Evolutionary conservation across 2,888 invertebrate genomes (phyloP).

Genomic region (Palloptera scutellata): DNA sequence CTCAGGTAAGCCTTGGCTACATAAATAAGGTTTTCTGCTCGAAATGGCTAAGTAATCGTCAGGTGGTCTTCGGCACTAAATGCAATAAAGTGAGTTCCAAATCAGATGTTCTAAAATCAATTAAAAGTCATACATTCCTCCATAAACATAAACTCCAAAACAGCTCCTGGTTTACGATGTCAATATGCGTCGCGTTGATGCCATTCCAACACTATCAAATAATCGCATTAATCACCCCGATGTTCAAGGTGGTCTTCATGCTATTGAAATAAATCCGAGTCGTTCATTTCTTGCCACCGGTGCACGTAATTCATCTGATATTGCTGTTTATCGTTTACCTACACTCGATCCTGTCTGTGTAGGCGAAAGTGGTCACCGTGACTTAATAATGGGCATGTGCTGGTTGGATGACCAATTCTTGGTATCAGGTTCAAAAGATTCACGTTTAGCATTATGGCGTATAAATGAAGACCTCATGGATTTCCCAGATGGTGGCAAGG

Average conservation of each 20-base stretch:
- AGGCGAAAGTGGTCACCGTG: conserved; percentile 87
- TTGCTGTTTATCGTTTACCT: conserved; percentile 88
- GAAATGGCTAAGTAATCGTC: conserved; percentile 93
- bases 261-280: conserved; percentile 93
- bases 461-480: conserved; percentile 68
- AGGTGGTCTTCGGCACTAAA: conserved; percentile 96
- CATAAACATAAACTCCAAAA: background rate
- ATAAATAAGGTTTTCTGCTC: conserved; percentile 96
- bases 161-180: conserved; percentile 93
- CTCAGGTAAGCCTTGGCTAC: conserved; percentile 81
- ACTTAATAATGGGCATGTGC: conserved; percentile 89
- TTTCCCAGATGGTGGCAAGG: conserved; percentile 60
- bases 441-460: conserved; percentile 89
- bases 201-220: conserved; percentile 85
- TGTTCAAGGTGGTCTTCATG: conserved; percentile 87
- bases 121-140: background rate
- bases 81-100: conserved; percentile 82
- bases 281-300: conserved; percentile 89
- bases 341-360: conserved; percentile 94
- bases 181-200: conserved; percentile 82
- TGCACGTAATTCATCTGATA: conserved; percentile 89
- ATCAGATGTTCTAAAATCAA: conserved; percentile 12
- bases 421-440: conserved; percentile 92
- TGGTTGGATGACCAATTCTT: conserved; percentile 97
- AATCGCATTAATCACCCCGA: conserved; percentile 66